A percentile compares a stretch with the other conserved stretches of the same genome.
These are phyloP conservation scores for Cyanistes caeruleus DNA, from an alignment of 2,113 vertebrate genomes.

Conservation along the genomic window DNA sequence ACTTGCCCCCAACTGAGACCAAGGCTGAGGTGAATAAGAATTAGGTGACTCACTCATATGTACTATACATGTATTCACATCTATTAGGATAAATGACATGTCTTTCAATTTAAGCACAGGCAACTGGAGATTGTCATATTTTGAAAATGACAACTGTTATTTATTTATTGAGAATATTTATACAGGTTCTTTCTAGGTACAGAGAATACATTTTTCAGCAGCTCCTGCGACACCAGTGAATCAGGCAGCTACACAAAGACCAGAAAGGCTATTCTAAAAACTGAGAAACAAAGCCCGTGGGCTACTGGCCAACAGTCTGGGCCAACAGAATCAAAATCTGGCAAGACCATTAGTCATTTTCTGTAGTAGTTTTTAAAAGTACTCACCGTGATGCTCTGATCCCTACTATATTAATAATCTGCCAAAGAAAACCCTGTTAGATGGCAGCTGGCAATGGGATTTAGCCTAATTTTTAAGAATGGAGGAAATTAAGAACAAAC, in stretches of 20 bases:
- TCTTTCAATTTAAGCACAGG: conserved; percentile 78
- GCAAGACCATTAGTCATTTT: conserved; percentile 8
- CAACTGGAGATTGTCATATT: conserved; percentile 83
- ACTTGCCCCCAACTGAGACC: conserved; percentile 80
- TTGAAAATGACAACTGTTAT: conserved; percentile 85
- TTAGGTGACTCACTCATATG: conserved; percentile 76
- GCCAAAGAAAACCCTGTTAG: conserved; percentile 16
- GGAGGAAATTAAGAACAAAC: neutral
- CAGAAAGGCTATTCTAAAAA: conserved; percentile 20
- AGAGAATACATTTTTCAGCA: conserved; percentile 73
- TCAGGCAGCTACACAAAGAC: conserved; percentile 25
- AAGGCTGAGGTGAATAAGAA: conserved; percentile 80
- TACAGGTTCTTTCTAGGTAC: conserved; percentile 72
- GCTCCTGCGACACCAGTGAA: conserved; percentile 3
- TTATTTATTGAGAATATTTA: conserved; percentile 85
- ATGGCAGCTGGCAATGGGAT: neutral
- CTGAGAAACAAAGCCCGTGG: neutral
- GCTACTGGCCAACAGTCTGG: neutral
- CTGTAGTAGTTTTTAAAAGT: neutral
- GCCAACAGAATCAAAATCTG: neutral
- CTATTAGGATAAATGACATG: conserved; percentile 83
- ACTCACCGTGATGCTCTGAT: neutral
- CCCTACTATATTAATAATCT: neutral
- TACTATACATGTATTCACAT: conserved; percentile 75
- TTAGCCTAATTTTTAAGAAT: neutral